Base-by-base conservation (phyloP, 2,113 vertebrate genomes). In the Callorhinus ursinus region DNA sequence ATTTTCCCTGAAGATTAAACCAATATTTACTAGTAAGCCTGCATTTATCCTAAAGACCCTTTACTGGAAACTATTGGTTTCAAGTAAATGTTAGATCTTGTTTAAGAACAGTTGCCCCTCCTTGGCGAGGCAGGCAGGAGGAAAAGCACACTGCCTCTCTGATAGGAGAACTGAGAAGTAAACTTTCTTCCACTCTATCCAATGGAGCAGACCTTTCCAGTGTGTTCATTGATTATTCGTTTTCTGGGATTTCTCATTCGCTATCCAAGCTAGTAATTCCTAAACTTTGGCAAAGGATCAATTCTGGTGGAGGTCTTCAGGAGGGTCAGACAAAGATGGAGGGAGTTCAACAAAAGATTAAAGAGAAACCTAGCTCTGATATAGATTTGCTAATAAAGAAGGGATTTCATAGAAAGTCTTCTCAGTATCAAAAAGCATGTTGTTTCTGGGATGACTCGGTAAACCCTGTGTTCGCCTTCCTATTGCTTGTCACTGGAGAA, bases 51-150 rank as follows among this genome's bases (percentile, higher is more conserved):
- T 93, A 96, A 95, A 97, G 94, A 95, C 80, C 49, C 83, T 49
- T 95, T 94, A 88, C 97, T 97, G 93, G 97, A 98, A 98, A 81
- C 88, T 91, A 46, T 90, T 96, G 31, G 61, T 98, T 98, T 98
- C 77, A 90, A 98, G 90, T 89, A 96, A 90, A 81, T 57, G 53
- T 89, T 92, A 97, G 88, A 49, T 55, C 97, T 98, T 98, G 82
- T 97, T 96, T 96, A 92, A 36, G 82, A 63, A 53, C 42, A 74
- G 79, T 96, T 94, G 96, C 77, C 71, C 10, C 14, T 96, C 96
- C 96, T 97, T 88, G 31, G 33, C 74, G 94, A 90, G 61, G 49
- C 36, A 69, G 71, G 49, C 69, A 69, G 83, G 53, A 57, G 79
- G 74, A n/a, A 86, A 82, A 92, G 57, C 84, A 74, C 15, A n/a